Evolutionary conservation across 2,888 invertebrate species (phyloP), one percentile per base, ranked within the genome.

Genomic region (Drosophila mercatorum): DNA sequence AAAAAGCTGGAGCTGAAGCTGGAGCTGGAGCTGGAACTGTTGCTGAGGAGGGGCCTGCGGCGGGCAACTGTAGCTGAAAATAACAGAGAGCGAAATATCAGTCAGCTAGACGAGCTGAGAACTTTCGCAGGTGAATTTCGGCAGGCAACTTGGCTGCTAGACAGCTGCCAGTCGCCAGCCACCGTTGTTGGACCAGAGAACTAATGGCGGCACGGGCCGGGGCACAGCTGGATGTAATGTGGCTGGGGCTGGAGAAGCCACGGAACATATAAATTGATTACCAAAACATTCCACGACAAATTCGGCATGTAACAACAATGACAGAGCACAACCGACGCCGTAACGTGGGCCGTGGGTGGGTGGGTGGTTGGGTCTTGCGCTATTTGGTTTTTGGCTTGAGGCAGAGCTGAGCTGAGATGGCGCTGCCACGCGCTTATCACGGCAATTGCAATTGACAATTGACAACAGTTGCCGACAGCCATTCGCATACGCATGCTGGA

Each of bases 241-340:
- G 31, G 55, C n/a, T 40, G 53, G 40, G 11, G 28, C 56, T n/a
- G 44, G 14, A 38, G 46, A 38, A 26, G 47, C 17, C 38, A 62
- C 70, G 77, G 63, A 80, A 58, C 81, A 86, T 71, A 83, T 89
- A 83, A 89, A 83, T 83, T 83, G 89, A 83, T 83, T 83, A 83
- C 84, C 84, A 72, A 81, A 84, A 87, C 81, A 87, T 89, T 89
- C 78, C 82, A 78, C 75, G 88, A 89, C 85, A 83, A 83, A 89
- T 83, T 89, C 89, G 78, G 65, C 81, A 78, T 83, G 81, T 72
- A 82, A 72, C 88, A 85, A 74, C 81, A 87, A 78, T 81, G 80
- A 79, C 75, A 69, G 64, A 56, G 63, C 60, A 62, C 51, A 78
- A 47, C 59, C 38, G 47, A 52, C 41, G 41, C 12, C n/a, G 49